These are phyloP conservation scores for Danio tinwini DNA, from an alignment of 2,797 vertebrate species.

Conservation along the genomic window DNA sequence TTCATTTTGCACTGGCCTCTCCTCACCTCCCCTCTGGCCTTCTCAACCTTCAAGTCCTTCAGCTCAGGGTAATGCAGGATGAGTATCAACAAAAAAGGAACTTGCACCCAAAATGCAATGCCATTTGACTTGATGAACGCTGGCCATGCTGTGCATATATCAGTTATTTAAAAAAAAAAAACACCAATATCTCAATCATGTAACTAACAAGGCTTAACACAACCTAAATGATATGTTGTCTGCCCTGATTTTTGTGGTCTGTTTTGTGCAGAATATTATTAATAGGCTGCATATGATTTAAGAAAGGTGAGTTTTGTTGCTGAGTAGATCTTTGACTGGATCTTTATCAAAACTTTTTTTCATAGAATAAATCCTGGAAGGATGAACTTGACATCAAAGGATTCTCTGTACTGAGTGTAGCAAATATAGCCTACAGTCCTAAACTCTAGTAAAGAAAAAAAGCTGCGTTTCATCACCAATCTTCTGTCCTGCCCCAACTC, in stretches of 20 bases:
- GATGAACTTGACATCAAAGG: slow-evolving; percentile 42
- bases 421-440: slow-evolving; percentile 30
- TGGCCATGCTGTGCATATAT: not conserved
- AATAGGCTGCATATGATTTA: slow-evolving; percentile 6
- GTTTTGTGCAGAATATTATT: not conserved
- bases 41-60: slow-evolving; percentile 34
- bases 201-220: not conserved
- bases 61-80: slow-evolving; percentile 39
- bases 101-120: slow-evolving; percentile 64
- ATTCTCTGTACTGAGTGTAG: slow-evolving; percentile 28
- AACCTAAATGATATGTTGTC: too few relatives aligned
- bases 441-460: slow-evolving; percentile 41
- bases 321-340: not conserved
- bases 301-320: slow-evolving; percentile 20
- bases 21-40: slow-evolving; percentile 43
- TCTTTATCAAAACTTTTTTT: slow-evolving; percentile 40
- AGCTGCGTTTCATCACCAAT: slow-evolving; percentile 43
- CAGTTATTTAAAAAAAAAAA: not conserved
- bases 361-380: slow-evolving; percentile 22
- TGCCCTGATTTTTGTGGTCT: not conserved
- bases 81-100: slow-evolving; percentile 65
- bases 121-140: not conserved
- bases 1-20: slow-evolving; percentile 70
- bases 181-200: not conserved
- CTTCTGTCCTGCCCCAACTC: slow-evolving; percentile 43